Evolutionary conservation across 1,140 invertebrate genomes (phyloP), one percentile per base, ranked within the genome.

Genomic region (Papilio polytes): DNA sequence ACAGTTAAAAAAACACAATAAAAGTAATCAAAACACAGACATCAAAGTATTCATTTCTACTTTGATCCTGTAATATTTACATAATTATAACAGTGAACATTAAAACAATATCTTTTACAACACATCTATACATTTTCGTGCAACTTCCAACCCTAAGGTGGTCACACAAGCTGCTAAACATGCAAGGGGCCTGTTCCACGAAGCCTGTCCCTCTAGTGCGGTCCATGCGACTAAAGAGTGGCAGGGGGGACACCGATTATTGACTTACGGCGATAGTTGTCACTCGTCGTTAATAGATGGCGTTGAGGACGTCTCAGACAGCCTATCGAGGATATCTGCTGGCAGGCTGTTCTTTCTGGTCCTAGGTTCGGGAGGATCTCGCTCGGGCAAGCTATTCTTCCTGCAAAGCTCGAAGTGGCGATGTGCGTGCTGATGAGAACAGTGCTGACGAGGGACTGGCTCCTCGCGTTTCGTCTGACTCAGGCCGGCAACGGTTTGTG

Each of bases 141-240:
- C 92, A 87, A 83, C 85, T 83, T 89, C 85, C 87, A 88, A 87
- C 88, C 89, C 87, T 89, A 88, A 85, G 87, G 85, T 89, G 83
- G 83, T 93, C 92, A 92, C 91, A 93, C 81, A 92, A 92, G 91
- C 92, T 89, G 87, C 93, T 94, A 94, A 93, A 88, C 93, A 94
- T 94, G 94, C 92, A 93, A 94, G 91, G 91, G 91, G 85, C 86
- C 91, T 91, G 91, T 89, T 86, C 86, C 88, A 88, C 59, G 85
- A 92, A 90, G 89, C 92, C 90, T 89, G 90, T 90, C 85, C 85
- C 84, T 88, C 82, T 59, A 86, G 83, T 93, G 92, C 91, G 86
- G 84, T 81, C 91, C 89, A 93, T 93, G 92, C 92, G 85, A 91
- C 92, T 93, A 93, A 85, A 59, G 74, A 90, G 91, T 92, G 91